phyloP scores from a whole-genome alignment of 2,888 invertebrate species.

The Gonocerus acuteangulatus region DNA sequence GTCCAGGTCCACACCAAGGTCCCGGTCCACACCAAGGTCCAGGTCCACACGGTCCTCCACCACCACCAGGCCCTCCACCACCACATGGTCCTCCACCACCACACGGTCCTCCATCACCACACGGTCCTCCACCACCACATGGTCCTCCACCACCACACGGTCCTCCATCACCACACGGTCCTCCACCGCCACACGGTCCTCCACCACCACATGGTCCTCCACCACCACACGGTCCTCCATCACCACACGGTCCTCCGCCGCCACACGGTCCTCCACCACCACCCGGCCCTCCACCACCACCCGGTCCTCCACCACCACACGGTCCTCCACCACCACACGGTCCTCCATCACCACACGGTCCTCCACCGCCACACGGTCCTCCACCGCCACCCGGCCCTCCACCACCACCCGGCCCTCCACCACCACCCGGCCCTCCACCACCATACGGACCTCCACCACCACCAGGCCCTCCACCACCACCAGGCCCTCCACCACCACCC shows the following conservation, averaged over 20 bases:
- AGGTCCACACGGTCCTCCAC: conserved; percentile 2
- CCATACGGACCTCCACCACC: neutral
- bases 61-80: neutral
- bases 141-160: neutral
- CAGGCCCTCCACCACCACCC: neutral
- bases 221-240: neutral
- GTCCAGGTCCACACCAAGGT: neutral
- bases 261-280: neutral
- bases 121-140: neutral
- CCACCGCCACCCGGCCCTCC: conserved; percentile 11
- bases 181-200: neutral
- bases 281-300: neutral
- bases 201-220: neutral
- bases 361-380: conserved; percentile 7
- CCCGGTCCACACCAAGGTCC: neutral
- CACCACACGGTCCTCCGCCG: neutral
- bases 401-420: neutral
- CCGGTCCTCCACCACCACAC: neutral
- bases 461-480: neutral
- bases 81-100: neutral
- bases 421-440: neutral
- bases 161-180: conserved; percentile 7
- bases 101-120: conserved; percentile 2
- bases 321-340: neutral
- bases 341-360: neutral